phyloP scores from a whole-genome alignment of 2,888 invertebrate species.

The Drosophila imparisetae region DNA sequence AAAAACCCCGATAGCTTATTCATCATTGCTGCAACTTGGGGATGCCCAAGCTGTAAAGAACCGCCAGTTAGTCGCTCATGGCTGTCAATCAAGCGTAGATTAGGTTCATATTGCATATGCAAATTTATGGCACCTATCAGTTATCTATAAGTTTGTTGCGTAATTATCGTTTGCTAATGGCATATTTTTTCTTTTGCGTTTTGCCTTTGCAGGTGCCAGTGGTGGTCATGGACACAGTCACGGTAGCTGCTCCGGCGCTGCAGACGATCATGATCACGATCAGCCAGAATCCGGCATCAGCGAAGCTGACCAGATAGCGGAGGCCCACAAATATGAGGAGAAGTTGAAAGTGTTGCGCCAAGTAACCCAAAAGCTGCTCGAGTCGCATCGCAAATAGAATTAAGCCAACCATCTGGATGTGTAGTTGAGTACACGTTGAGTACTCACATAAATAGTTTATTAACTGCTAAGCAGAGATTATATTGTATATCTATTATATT shows the following conservation, averaged over 20 bases:
- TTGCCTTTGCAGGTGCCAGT: slow-evolving; percentile 51
- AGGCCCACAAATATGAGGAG: slow-evolving; percentile 64
- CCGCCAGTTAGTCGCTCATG: not conserved
- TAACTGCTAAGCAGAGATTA: slow-evolving; percentile 63
- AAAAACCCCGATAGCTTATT: slow-evolving; percentile 35
- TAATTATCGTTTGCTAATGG: not conserved
- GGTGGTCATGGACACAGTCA: slow-evolving; percentile 70
- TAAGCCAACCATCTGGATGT: slow-evolving; percentile 8
- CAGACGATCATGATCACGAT: slow-evolving; percentile 18
- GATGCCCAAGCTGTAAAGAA: slow-evolving; percentile 29
- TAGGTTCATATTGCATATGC: not conserved
- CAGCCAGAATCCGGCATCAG: slow-evolving; percentile 29
- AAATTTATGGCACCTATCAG: not conserved
- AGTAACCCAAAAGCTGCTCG: slow-evolving; percentile 65
- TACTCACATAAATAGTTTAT: slow-evolving; percentile 3
- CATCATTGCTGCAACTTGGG: slow-evolving; percentile 24
- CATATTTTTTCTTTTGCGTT: not conserved
- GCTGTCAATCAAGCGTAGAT: not conserved
- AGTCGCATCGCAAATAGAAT: slow-evolving; percentile 57
- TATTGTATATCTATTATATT: slow-evolving; percentile 44
- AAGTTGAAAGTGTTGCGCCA: slow-evolving; percentile 65
- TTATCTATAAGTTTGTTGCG: not conserved
- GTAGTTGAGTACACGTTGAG: not conserved
- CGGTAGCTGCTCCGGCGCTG: slow-evolving; percentile 40
- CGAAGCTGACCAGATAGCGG: slow-evolving; percentile 53